Evolutionary conservation across 2,113 vertebrate genomes (phyloP).

Genomic region (Syrrhaptes paradoxus): DNA sequence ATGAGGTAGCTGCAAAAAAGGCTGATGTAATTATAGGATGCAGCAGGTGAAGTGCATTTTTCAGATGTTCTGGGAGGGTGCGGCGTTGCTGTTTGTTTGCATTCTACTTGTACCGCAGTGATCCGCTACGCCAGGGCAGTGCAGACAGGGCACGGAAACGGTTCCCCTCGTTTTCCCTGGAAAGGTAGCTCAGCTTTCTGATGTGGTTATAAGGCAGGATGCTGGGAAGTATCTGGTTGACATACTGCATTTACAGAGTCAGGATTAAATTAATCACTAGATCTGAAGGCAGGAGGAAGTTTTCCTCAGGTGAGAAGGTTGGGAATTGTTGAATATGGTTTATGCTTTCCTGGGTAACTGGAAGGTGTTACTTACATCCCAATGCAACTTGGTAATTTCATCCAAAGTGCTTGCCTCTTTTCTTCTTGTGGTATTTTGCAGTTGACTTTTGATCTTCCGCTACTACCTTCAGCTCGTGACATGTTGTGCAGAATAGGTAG

Average conservation of each 20-base stretch:
- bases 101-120: background rate
- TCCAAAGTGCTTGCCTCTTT: background rate
- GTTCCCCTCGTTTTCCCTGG: background rate
- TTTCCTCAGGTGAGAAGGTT: constrained; percentile 1
- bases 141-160: background rate
- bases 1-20: background rate
- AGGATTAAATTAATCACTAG: constrained; percentile 28
- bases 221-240: background rate
- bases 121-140: fast-evolving
- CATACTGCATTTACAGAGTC: background rate
- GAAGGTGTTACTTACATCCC: background rate
- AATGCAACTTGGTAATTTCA: background rate
- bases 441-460: background rate
- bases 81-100: background rate
- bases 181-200: background rate
- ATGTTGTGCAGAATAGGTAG: background rate
- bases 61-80: background rate
- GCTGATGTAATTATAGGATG: background rate
- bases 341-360: background rate
- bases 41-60: background rate
- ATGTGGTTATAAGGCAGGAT: constrained; percentile 34
- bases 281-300: background rate
- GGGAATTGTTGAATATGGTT: background rate
- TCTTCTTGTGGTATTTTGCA: background rate
- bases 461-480: background rate